Evolutionary conservation across 2,113 vertebrate species (phyloP).

Genomic region (Phrynosoma platyrhinos): DNA sequence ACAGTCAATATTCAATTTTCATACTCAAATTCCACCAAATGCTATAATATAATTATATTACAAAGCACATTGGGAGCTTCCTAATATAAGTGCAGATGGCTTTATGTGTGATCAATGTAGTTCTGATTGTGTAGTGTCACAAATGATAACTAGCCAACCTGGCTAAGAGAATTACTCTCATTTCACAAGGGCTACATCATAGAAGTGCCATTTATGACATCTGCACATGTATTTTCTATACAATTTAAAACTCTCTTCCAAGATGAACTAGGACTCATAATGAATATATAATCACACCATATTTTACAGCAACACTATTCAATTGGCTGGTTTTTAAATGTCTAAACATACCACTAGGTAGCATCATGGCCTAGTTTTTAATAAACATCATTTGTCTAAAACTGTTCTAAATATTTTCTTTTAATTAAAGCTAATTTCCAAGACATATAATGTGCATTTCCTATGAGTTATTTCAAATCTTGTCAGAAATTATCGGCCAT

Average conservation of each 20-base stretch:
- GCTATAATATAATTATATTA: not conserved
- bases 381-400: constrained; percentile 23
- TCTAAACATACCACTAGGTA: constrained; percentile 12
- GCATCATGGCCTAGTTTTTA: not conserved
- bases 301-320: constrained; percentile 12
- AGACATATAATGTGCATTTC: constrained; percentile 34
- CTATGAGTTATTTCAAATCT: constrained; percentile 58
- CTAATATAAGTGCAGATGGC: not conserved
- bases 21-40: not conserved
- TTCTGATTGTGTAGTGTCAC: not conserved
- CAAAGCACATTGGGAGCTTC: not conserved
- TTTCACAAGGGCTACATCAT: not conserved
- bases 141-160: not conserved
- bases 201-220: not conserved
- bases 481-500: constrained; percentile 64
- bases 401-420: constrained; percentile 28
- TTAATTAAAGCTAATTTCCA: constrained; percentile 56
- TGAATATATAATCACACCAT: constrained; percentile 8
- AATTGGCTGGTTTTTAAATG: constrained; percentile 28
- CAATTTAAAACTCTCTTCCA: constrained; percentile 8
- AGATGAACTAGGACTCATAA: not conserved
- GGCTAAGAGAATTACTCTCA: not conserved
- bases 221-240: not conserved
- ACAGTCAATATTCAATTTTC: not conserved
- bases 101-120: not conserved